Evolutionary conservation across 1,140 invertebrate genomes (phyloP).

Genomic region (Dendrolimus punctatus): DNA sequence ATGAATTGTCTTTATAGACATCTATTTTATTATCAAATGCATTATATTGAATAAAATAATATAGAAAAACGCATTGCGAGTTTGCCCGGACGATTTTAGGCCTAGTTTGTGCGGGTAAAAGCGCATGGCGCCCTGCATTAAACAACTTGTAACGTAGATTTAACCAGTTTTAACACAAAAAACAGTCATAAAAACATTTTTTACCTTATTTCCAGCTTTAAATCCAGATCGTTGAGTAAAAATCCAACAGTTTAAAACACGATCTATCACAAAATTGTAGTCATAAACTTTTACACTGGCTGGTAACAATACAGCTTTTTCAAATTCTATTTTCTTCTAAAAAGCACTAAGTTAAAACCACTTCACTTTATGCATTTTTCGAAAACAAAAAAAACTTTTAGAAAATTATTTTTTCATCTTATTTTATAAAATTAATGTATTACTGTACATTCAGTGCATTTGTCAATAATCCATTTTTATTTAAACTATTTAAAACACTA

Average conservation of each 20-base stretch:
- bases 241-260: slow-evolving; percentile 45
- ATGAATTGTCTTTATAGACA: no score
- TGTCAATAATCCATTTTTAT: no score
- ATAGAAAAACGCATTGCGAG: slow-evolving; percentile 6
- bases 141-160: slow-evolving; percentile 11
- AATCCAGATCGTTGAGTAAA: slow-evolving; percentile 35
- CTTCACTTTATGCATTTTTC: no score
- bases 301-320: not conserved
- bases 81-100: slow-evolving; percentile 30
- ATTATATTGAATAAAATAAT: slow-evolving; percentile 1
- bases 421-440: no score
- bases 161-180: slow-evolving; percentile 7
- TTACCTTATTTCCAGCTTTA: slow-evolving; percentile 43
- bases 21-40: no score
- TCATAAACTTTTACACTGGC: slow-evolving; percentile 2
- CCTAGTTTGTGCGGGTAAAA: slow-evolving; percentile 23
- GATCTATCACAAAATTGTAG: slow-evolving; percentile 20
- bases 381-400: no score
- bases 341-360: no score
- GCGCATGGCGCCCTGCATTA: not conserved
- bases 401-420: no score
- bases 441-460: no score
- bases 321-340: not conserved
- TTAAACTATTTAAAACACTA: no score
- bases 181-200: slow-evolving; percentile 9